Evolutionary conservation across 2,888 invertebrate genomes (phyloP).

Genomic region (Helobdella robusta): DNA sequence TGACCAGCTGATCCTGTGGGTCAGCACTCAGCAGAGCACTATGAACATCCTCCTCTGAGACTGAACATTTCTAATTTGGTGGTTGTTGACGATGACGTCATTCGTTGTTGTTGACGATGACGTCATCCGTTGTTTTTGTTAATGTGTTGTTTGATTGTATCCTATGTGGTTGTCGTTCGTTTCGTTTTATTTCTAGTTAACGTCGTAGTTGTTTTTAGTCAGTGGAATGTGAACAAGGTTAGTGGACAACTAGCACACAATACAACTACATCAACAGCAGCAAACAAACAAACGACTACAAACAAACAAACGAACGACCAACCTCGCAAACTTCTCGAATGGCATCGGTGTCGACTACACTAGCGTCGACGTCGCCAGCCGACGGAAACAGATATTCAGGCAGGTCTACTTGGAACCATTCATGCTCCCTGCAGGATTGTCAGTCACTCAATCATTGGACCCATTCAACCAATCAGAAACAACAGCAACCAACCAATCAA

Average conservation of each 20-base stretch:
- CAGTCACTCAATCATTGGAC: no score
- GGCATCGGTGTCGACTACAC: conserved; percentile 91
- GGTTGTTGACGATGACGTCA: background rate
- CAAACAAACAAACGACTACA: no score
- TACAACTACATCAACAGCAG: no score
- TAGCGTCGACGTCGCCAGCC: conserved; percentile 89
- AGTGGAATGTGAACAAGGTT: no score
- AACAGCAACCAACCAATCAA: background rate
- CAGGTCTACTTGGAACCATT: conserved; percentile 96
- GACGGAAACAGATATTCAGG: conserved; percentile 96
- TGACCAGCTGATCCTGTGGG: conserved; percentile 92
- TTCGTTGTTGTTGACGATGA: background rate
- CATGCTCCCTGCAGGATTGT: conserved; percentile 72
- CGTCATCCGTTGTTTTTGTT: no score
- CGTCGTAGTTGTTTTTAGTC: no score
- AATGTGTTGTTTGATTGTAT: no score
- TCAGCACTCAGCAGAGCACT: conserved; percentile 84
- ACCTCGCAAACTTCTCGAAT: conserved; percentile 73
- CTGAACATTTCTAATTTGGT: conserved; percentile 70
- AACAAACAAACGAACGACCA: conserved; percentile 36
- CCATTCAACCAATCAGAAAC: background rate
- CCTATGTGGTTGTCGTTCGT: no score
- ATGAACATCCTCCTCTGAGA: conserved; percentile 86
- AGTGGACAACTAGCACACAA: no score
- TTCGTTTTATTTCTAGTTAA: no score